Percentiles rank a stretch among this genome's conserved stretches.
phyloP scores from a whole-genome alignment of 2,797 vertebrate genomes.

The Amniataba percoides region DNA sequence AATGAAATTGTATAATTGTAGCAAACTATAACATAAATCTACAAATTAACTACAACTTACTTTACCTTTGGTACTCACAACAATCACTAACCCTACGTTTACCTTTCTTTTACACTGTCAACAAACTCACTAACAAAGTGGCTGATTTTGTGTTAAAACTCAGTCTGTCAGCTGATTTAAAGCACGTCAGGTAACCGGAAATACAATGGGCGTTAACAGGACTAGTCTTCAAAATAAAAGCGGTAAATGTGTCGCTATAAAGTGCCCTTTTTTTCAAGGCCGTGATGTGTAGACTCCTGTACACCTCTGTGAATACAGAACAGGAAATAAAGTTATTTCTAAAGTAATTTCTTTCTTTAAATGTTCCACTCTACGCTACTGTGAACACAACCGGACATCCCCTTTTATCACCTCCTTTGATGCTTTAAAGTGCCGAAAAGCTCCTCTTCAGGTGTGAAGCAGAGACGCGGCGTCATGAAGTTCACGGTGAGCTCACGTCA shows the following conservation, averaged over 20 bases:
- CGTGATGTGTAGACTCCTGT: fast-evolving
- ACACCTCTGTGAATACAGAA: not conserved
- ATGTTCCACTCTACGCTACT: not conserved
- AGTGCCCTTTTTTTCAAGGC: not conserved
- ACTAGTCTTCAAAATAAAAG: slow-evolving; percentile 28
- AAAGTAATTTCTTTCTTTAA: not conserved
- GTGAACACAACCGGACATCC: not conserved
- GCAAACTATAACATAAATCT: not conserved
- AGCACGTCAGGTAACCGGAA: no score
- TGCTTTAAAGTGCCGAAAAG: not conserved
- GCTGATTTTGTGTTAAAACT: not conserved
- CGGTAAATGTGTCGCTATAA: not conserved
- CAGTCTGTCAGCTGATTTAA: not conserved
- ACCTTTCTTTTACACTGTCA: not conserved
- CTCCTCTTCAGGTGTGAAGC: not conserved
- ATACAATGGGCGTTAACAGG: not conserved
- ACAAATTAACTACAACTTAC: not conserved
- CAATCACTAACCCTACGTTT: not conserved
- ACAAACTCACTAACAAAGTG: not conserved
- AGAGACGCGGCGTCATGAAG: not conserved
- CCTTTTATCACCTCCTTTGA: not conserved
- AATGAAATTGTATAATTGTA: no score
- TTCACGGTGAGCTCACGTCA: not conserved
- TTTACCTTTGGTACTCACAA: not conserved
- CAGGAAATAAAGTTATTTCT: no score